A percentile compares a stretch with the other conserved stretches of the same genome.
These are phyloP conservation scores for Ectemnius cavifrons DNA, from an alignment of 2,888 invertebrate species.

Conservation along the genomic window DNA sequence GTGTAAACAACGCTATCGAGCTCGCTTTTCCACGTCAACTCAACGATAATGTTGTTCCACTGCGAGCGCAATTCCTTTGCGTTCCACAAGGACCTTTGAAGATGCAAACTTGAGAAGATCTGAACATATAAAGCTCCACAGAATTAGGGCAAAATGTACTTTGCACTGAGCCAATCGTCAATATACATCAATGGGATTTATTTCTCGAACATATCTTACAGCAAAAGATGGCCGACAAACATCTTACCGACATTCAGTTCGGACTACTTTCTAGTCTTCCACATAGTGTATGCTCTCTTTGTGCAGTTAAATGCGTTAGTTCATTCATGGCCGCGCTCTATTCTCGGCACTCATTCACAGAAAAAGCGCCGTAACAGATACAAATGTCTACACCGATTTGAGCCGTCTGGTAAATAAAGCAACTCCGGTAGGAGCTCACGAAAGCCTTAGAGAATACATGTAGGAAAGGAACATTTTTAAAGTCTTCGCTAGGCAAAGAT, in stretches of 20 bases:
- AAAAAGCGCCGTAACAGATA: constrained; percentile 39
- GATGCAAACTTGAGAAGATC: neutral
- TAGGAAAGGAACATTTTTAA: no score
- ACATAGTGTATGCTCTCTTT: constrained; percentile 21
- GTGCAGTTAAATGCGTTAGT: constrained; percentile 31
- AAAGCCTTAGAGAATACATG: neutral
- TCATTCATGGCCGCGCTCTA: constrained; percentile 41
- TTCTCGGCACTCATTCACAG: constrained; percentile 44
- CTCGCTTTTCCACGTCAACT: constrained; percentile 40
- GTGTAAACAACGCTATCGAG: constrained; percentile 47
- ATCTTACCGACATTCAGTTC: neutral
- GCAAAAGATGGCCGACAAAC: no score
- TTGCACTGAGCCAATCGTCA: neutral
- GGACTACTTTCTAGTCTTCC: constrained; percentile 29
- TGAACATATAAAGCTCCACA: neutral
- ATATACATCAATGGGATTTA: neutral
- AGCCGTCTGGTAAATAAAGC: constrained; percentile 21
- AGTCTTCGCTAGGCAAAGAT: no score
- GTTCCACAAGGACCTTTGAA: neutral
- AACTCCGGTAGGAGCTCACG: neutral
- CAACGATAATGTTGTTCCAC: constrained; percentile 29
- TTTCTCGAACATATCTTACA: no score
- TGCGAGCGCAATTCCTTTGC: neutral
- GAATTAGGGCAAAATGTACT: neutral
- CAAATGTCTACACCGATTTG: constrained; percentile 3